Percentiles rank a stretch among this genome's conserved stretches.
These are phyloP conservation scores for Tipula unca DNA, from an alignment of 2,888 invertebrate genomes.

Conservation along the genomic window DNA sequence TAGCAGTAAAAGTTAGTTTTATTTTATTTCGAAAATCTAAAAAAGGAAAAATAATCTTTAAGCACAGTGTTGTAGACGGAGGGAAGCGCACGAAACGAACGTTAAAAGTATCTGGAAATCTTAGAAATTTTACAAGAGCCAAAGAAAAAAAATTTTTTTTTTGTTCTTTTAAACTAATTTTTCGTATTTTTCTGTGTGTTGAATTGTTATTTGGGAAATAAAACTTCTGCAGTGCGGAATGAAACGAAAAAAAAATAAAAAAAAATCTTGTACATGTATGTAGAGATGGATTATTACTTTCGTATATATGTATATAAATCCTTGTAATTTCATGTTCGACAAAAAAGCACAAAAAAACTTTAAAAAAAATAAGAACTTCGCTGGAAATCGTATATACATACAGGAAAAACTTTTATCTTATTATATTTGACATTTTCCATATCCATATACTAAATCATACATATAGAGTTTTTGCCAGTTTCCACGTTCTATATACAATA, in stretches of 20 bases:
- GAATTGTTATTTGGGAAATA: background rate
- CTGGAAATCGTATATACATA: background rate
- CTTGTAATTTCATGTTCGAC: conserved; percentile 3
- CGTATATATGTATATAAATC: background rate
- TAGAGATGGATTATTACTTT: background rate
- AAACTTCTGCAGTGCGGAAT: background rate
- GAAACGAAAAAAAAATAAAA: too few species aligned
- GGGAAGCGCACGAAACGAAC: background rate
- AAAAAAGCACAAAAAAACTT: background rate
- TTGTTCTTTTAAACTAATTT: background rate
- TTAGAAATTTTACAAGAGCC: background rate
- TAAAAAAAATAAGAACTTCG: background rate
- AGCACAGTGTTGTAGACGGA: background rate
- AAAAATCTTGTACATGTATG: background rate
- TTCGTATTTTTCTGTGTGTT: background rate
- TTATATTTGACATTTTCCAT: background rate
- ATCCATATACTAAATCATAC: background rate
- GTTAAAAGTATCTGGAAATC: background rate
- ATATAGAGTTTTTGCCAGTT: background rate
- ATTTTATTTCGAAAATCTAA: background rate
- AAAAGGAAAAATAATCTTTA: too few species aligned
- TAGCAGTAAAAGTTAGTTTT: background rate
- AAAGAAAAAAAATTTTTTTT: background rate
- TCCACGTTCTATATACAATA: background rate
- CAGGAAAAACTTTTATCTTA: background rate